phyloP scores from a whole-genome alignment of 2,797 vertebrate species.

The Tauraco hartlaubi region DNA sequence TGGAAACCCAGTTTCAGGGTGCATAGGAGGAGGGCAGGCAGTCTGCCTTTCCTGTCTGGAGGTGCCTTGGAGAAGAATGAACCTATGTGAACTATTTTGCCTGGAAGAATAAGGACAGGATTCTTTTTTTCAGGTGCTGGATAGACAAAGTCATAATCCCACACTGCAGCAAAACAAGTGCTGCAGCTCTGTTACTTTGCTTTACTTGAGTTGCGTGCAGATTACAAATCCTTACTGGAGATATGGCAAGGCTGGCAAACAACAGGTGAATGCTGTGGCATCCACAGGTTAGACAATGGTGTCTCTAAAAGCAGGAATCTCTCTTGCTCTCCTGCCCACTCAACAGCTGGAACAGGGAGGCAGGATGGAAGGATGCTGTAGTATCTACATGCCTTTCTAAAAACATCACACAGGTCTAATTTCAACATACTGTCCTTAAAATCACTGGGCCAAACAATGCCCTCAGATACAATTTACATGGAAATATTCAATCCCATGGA shows the following conservation, averaged over 20 bases:
- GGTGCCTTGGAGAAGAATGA: background rate
- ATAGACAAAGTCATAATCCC: background rate
- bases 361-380: background rate
- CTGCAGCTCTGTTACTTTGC: background rate
- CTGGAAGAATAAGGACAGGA: background rate
- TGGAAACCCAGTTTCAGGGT: background rate
- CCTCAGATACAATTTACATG: slow-evolving; percentile 14
- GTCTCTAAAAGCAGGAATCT: background rate
- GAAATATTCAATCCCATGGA: background rate
- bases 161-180: background rate
- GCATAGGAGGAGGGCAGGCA: background rate
- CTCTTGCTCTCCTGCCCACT: background rate
- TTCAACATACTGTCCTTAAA: slow-evolving; percentile 17
- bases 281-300: background rate
- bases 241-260: background rate
- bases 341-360: background rate
- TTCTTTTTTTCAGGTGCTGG: background rate
- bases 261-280: background rate
- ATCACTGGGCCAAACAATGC: background rate
- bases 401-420: background rate
- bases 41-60: background rate
- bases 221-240: background rate
- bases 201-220: background rate
- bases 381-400: background rate
- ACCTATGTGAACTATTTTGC: background rate